A percentile compares a stretch with the other conserved stretches of the same genome.
Conservation (phyloP, 1,140 invertebrate species). For the Lucilia cuprina region DNA sequence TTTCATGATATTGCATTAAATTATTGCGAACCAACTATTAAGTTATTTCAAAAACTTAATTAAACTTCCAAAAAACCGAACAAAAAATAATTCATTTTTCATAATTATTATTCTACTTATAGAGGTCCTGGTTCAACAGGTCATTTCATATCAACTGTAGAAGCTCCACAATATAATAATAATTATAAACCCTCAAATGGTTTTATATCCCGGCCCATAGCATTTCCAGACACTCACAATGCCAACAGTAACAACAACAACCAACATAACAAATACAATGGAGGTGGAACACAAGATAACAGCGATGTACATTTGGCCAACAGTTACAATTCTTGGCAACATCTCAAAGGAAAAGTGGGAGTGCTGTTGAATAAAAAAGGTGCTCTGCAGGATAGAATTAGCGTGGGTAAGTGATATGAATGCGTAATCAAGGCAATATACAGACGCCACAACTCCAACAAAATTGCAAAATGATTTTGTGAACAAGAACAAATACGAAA, state of each 20-base stretch:
- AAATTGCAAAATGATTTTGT: constrained; percentile 6
- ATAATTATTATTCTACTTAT: not conserved
- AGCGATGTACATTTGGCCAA: constrained; percentile 47
- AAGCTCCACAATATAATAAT: not conserved
- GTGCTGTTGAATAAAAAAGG: constrained; percentile 35
- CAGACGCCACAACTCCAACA: not conserved
- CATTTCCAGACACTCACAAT: constrained; percentile 33
- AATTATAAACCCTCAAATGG: constrained; percentile 28
- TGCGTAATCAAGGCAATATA: constrained; percentile 21
- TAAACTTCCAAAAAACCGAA: too few relatives aligned
- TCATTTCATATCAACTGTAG: not conserved
- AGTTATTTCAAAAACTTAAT: too few relatives aligned
- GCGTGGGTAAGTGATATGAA: constrained; percentile 50
- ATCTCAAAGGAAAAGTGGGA: constrained; percentile 21
- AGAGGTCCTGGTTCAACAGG: constrained; percentile 45
- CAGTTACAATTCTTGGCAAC: constrained; percentile 51
- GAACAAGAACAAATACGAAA: not conserved
- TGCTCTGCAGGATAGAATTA: constrained; percentile 47
- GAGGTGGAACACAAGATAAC: not conserved
- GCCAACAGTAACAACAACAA: not conserved
- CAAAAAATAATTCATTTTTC: not conserved
- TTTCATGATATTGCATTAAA: not conserved
- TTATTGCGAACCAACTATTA: too few relatives aligned
- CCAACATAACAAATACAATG: constrained; percentile 14
- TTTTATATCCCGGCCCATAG: constrained; percentile 36